phyloP scores from a whole-genome alignment of 2,113 vertebrate species.

The Prionailurus viverrinus region DNA sequence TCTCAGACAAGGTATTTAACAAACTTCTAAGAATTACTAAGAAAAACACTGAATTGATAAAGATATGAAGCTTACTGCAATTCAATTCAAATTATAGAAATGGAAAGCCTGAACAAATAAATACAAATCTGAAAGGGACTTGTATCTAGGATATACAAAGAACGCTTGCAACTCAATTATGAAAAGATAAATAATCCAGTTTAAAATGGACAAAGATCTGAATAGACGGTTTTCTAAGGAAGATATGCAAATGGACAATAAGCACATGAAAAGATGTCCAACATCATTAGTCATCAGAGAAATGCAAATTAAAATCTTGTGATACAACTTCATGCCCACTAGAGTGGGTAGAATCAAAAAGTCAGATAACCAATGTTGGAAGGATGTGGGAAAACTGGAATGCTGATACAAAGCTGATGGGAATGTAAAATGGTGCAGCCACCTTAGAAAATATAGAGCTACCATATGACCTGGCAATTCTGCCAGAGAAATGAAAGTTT shows the following conservation, averaged over 20 bases:
- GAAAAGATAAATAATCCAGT: neutral
- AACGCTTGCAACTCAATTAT: neutral
- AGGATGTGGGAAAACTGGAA: neutral
- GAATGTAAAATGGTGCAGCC: neutral
- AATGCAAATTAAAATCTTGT: neutral
- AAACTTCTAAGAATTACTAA: constrained; percentile 8
- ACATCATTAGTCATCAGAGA: neutral
- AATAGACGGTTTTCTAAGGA: neutral
- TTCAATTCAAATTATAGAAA: constrained; percentile 14
- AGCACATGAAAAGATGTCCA: neutral
- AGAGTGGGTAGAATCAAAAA: neutral
- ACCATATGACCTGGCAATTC: neutral
- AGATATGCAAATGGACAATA: neutral
- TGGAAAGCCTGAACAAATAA: neutral
- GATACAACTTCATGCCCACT: neutral
- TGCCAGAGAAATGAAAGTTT: neutral
- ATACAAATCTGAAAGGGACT: neutral
- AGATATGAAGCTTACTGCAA: neutral
- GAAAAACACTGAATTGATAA: neutral
- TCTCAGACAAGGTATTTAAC: neutral
- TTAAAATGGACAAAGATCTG: neutral
- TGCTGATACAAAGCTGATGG: neutral
- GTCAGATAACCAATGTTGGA: neutral
- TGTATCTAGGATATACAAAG: neutral
- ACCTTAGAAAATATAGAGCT: neutral